Evolutionary conservation across 2,113 vertebrate genomes (phyloP).

Genomic region (Nothoprocta perdicaria): DNA sequence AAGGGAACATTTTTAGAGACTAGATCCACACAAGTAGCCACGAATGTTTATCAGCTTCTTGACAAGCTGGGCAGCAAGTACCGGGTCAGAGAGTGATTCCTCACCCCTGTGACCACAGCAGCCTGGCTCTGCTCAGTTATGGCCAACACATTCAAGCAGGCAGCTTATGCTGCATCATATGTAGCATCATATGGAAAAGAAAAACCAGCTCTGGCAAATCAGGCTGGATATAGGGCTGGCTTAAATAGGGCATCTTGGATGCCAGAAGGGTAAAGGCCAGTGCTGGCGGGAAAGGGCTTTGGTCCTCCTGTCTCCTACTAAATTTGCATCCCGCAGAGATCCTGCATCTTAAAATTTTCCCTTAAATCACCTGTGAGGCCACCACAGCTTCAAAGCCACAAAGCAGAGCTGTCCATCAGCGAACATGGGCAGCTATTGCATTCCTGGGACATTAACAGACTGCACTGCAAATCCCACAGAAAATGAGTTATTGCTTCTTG

Average conservation of each 20-base stretch:
- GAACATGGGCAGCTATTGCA: not conserved
- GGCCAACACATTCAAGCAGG: not conserved
- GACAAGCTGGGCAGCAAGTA: not conserved
- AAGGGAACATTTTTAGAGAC: not conserved
- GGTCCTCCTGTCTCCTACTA: not conserved
- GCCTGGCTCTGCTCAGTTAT: not conserved
- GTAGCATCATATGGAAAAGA: not conserved
- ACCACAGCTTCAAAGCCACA: not conserved
- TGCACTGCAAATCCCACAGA: rapidly evolving
- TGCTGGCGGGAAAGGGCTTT: not conserved
- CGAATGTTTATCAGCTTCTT: not conserved
- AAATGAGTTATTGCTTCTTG: not conserved
- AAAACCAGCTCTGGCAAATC: not conserved
- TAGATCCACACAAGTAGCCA: not conserved
- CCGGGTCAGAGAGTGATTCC: not conserved
- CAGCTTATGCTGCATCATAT: not conserved
- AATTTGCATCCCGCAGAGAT: not conserved
- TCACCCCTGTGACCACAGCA: not conserved
- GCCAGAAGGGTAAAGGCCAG: not conserved
- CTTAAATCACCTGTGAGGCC: not conserved
- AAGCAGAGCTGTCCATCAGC: not conserved
- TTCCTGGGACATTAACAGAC: not conserved
- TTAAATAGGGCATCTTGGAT: not conserved
- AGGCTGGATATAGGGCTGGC: not conserved
- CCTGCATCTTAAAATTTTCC: not conserved